These are phyloP conservation scores for Apodemia mormo DNA, from an alignment of 2,888 invertebrate species.

Conservation along the genomic window DNA sequence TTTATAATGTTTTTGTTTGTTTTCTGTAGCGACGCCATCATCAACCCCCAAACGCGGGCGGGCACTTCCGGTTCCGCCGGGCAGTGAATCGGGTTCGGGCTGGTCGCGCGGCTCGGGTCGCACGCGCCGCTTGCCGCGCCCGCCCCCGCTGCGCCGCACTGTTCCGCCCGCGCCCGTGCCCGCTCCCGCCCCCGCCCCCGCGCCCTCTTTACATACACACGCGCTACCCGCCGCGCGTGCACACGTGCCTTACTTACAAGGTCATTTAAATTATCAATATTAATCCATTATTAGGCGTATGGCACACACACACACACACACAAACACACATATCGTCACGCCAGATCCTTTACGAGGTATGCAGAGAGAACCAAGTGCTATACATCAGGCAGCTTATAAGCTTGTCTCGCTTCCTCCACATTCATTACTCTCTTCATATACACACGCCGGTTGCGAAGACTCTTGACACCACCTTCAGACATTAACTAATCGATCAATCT, in stretches of 20 bases:
- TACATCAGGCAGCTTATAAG: too few relatives aligned
- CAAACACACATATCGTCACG: too few relatives aligned
- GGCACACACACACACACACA: too few relatives aligned
- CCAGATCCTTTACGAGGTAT: too few relatives aligned
- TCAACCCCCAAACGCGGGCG: slow-evolving; percentile 74
- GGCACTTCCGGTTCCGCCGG: slow-evolving; percentile 65
- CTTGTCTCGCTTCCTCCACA: too few relatives aligned
- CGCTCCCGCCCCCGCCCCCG: slow-evolving; percentile 44
- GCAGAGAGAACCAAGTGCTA: too few relatives aligned
- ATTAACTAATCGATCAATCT: too few relatives aligned
- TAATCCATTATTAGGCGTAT: too few relatives aligned
- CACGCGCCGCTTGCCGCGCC: slow-evolving; percentile 65
- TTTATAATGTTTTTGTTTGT: neutral
- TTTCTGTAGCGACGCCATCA: slow-evolving; percentile 67
- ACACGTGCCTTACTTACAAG: slow-evolving; percentile 75
- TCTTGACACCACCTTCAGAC: too few relatives aligned
- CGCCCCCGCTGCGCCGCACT: slow-evolving; percentile 51
- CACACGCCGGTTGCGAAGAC: too few relatives aligned
- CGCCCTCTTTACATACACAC: slow-evolving; percentile 33
- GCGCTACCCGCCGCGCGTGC: slow-evolving; percentile 43
- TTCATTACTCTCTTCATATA: too few relatives aligned
- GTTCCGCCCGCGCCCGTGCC: slow-evolving; percentile 43
- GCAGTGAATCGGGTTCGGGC: slow-evolving; percentile 67
- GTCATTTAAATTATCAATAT: slow-evolving; percentile 39
- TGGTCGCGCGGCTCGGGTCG: slow-evolving; percentile 66